Conservation (phyloP, 2,888 invertebrate genomes). For the Cryptophagus acutangulus region DNA sequence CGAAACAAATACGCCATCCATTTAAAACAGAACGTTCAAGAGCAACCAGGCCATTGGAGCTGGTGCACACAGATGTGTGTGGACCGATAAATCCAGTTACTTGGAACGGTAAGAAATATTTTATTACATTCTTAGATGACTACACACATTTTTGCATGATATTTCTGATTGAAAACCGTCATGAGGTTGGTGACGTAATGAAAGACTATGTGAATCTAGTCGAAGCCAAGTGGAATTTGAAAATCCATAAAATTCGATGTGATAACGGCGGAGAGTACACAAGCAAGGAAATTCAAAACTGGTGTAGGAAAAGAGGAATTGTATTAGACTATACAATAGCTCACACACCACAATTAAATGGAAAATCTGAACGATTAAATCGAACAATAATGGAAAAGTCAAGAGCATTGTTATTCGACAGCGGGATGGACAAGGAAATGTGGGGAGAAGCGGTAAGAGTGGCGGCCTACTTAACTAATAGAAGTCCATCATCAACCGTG, state of each 20-base stretch:
- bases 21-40: conserved; percentile 22
- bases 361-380: conserved; percentile 23
- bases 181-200: conserved; percentile 18
- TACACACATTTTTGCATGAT: conserved; percentile 37
- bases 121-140: conserved; percentile 37
- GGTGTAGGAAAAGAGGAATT: conserved; percentile 23
- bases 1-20: background rate
- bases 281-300: conserved; percentile 18
- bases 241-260: conserved; percentile 20
- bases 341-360: conserved; percentile 23
- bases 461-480: conserved; percentile 31
- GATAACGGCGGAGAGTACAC: conserved; percentile 28
- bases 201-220: conserved; percentile 21
- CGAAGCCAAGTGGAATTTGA: conserved; percentile 21
- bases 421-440: conserved; percentile 25
- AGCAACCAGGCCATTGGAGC: conserved; percentile 35
- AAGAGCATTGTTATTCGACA: conserved; percentile 29
- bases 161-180: conserved; percentile 27
- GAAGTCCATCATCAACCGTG: conserved; percentile 24
- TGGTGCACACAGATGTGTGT: conserved; percentile 37
- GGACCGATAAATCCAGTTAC: conserved; percentile 35
- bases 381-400: conserved; percentile 27
- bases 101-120: conserved; percentile 35
- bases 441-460: conserved; percentile 32
- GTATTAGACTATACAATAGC: conserved; percentile 22